Base-by-base conservation (phyloP, 1,140 invertebrate species). In the Oryzaephilus surinamensis region DNA sequence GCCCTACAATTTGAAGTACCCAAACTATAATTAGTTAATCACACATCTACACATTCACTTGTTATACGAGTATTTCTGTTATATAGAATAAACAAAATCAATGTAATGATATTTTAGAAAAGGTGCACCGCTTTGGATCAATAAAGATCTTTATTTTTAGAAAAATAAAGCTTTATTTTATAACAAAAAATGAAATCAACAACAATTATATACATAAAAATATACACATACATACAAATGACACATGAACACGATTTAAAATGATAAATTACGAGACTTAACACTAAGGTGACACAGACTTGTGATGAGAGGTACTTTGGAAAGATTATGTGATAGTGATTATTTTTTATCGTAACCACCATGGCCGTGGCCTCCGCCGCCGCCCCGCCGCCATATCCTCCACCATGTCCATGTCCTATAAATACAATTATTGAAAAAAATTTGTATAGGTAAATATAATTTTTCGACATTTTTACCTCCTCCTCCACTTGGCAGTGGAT, bases 1-100 rank as follows among this genome's bases (percentile, higher is more conserved):
- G 58, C 58, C 1, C 35, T 60, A 16, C 58, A 60, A 29, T 60
- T 60, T 35, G 46, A 60, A 18, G 36, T 60, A 24, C 51, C 55
- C 6, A 50, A 50, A 43, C 43, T 48, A 42, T 43, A 48, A 21
- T 52, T 32, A 50, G 21, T 34, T 37, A 38, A n/a, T n/a, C n/a
- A n/a, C n/a, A n/a, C n/a, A n/a, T n/a, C n/a, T n/a, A n/a, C n/a
- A n/a, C n/a, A n/a, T n/a, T n/a, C n/a, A n/a, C n/a, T n/a, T n/a
- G n/a, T n/a, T n/a, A n/a, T n/a, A n/a, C n/a, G n/a, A n/a, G n/a
- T n/a, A n/a, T n/a, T n/a, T n/a, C n/a, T n/a, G n/a, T n/a, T n/a
- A n/a, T n/a, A n/a, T n/a, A n/a, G n/a, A n/a, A n/a, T n/a, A n/a
- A n/a, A n/a, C n/a, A n/a, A n/a, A n/a, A n/a, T n/a, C n/a, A n/a